phyloP scores from a whole-genome alignment of 2,888 invertebrate genomes.

The Patella caerulea region DNA sequence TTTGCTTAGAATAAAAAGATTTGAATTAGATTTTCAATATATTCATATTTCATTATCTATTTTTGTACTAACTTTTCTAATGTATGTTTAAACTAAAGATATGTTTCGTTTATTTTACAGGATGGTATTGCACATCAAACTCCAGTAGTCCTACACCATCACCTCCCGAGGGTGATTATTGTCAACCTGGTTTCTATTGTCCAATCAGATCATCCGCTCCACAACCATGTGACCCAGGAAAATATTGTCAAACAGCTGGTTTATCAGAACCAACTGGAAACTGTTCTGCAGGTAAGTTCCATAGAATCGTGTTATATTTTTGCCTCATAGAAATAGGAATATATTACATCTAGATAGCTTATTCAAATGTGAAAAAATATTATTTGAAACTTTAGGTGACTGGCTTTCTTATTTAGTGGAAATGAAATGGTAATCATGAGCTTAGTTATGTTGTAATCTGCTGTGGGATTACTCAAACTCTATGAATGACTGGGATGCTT shows the following conservation, averaged over 20 bases:
- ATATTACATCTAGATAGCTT: too few relatives aligned
- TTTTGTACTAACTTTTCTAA: too few relatives aligned
- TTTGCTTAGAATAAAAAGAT: too few relatives aligned
- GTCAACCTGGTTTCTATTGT: slow-evolving; percentile 64
- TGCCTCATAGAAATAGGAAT: not conserved
- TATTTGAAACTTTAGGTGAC: too few relatives aligned
- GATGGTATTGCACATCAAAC: slow-evolving; percentile 65
- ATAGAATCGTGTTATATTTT: not conserved
- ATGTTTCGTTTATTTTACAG: slow-evolving; percentile 39
- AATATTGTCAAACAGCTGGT: slow-evolving; percentile 60
- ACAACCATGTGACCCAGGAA: slow-evolving; percentile 55
- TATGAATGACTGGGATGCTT: too few relatives aligned
- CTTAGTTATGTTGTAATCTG: too few relatives aligned
- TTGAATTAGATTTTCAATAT: too few relatives aligned
- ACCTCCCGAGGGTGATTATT: slow-evolving; percentile 60
- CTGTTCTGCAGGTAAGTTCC: slow-evolving; percentile 61
- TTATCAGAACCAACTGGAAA: slow-evolving; percentile 60
- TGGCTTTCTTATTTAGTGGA: too few relatives aligned
- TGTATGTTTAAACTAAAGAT: not conserved
- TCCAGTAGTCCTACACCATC: slow-evolving; percentile 53
- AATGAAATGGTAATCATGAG: too few relatives aligned
- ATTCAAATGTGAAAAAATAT: too few relatives aligned
- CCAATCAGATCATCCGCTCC: slow-evolving; percentile 52
- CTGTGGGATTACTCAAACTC: too few relatives aligned
- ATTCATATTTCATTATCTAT: too few relatives aligned